Base-by-base conservation (phyloP, 2,113 vertebrate species). In the Labeo catla region DNA sequence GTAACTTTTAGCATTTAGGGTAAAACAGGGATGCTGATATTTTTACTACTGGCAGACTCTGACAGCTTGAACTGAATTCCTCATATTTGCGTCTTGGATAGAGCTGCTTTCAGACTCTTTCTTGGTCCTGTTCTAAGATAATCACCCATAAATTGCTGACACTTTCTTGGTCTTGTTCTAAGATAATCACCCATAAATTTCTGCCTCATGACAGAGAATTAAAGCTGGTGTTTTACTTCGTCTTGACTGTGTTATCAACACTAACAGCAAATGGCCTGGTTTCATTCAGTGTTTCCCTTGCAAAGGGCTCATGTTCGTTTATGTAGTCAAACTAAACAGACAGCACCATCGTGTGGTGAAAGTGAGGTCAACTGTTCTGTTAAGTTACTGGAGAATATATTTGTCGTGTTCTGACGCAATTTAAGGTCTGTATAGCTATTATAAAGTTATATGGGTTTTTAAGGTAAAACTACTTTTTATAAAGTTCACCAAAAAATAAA, bases 151-250 rank as follows among this genome's bases (percentile, higher is more conserved):
- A 93, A 93, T 93, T 92, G 90, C 39, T 39, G 39, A 50, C n/a
- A 0, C n/a, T 28, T 92, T 91, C 85, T 89, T 91, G 88, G 90
- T 92, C 89, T 90, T 93, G 88, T 89, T 93, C 84, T 92, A 90
- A 92, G 88, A 93, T 93, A 94, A 93, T 92, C 91, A 91, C 88
- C 86, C 86, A 91, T 94, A 88, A 93, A 93, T 93, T 92, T 89
- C 88, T 91, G 91, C 93, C 93, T 93, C 93, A 91, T 92, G 93
- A 93, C 86, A 92, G 66, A 84, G 91, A 93, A 93, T 93, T 88
- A 87, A 78, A 47, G 63, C 34, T 74, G 68, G 78, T 65, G 92
- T 91, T 92, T 93, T 89, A 15, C 6, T 77, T 89, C 88, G 90
- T 91, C 88, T 87, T 89, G 68, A 87, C 85, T 84, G 89, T 81